Conservation (phyloP, 2,888 invertebrate species). For the Xestoiulus laeticollis region DNA sequence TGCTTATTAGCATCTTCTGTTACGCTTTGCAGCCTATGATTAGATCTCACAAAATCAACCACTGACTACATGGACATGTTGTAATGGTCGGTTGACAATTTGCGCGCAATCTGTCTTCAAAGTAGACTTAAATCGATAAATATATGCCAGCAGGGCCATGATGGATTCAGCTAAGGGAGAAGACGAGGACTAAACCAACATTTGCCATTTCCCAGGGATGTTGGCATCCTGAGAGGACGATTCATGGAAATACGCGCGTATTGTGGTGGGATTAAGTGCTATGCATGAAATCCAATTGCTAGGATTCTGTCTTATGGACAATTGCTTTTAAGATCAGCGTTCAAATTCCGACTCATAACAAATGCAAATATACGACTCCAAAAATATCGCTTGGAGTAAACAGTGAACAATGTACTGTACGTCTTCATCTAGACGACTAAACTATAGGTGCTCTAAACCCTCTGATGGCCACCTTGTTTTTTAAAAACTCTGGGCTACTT, state of each 20-base stretch:
- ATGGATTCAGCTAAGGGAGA: not conserved
- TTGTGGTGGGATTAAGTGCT: not conserved
- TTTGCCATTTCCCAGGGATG: slow-evolving; percentile 10
- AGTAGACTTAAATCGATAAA: slow-evolving; percentile 35
- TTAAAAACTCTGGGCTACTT: too few relatives aligned
- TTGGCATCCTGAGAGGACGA: not conserved
- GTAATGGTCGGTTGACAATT: slow-evolving; percentile 29
- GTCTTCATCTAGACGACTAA: too few relatives aligned
- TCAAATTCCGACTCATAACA: not conserved
- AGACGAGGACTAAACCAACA: slow-evolving; percentile 2
- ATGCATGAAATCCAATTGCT: not conserved
- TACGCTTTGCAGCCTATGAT: not conserved
- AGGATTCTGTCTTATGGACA: not conserved
- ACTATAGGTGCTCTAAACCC: too few relatives aligned
- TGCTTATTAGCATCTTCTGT: not conserved
- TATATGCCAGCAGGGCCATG: not conserved
- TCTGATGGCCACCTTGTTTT: too few relatives aligned
- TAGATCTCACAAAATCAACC: slow-evolving; percentile 14
- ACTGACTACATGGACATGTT: slow-evolving; percentile 8
- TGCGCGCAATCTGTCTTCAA: slow-evolving; percentile 21
- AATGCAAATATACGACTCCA: too few relatives aligned
- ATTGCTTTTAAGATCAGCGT: not conserved
- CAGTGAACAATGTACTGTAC: not conserved
- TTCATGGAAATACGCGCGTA: not conserved
- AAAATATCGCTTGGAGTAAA: not conserved